Evolutionary conservation across 2,888 invertebrate species (phyloP).

Genomic region (Unio pictorum): DNA sequence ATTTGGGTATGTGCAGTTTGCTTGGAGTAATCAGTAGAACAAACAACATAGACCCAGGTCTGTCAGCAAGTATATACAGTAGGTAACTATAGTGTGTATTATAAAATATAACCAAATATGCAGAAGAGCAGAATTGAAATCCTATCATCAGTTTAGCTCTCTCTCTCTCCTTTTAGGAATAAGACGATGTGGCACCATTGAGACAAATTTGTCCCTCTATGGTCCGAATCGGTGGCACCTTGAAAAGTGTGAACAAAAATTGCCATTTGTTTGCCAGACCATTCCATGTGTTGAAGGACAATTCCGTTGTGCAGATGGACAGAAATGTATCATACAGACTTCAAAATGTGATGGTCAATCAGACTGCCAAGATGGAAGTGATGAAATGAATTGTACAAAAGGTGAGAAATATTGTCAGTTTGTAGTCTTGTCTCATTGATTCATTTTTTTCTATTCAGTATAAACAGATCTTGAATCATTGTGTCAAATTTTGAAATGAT

Average conservation of each 20-base stretch:
- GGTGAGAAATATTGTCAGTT: conserved; percentile 19
- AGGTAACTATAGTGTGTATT: too few relatives aligned
- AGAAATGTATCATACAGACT: conserved; percentile 39
- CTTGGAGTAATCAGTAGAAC: too few relatives aligned
- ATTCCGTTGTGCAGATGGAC: conserved; percentile 46
- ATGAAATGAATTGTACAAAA: conserved; percentile 49
- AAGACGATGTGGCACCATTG: conserved; percentile 31
- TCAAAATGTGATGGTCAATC: conserved; percentile 51
- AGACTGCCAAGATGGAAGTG: conserved; percentile 55
- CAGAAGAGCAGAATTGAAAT: too few relatives aligned
- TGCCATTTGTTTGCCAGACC: conserved; percentile 48
- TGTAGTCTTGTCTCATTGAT: too few relatives aligned
- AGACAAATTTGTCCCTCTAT: conserved; percentile 12
- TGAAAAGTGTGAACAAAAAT: conserved; percentile 39
- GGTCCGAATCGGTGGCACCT: conserved; percentile 72
- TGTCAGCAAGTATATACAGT: too few relatives aligned
- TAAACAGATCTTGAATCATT: too few relatives aligned
- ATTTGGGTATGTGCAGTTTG: too few relatives aligned
- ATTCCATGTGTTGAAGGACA: conserved; percentile 45
- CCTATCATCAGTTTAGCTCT: too few relatives aligned
- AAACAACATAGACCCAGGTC: too few relatives aligned
- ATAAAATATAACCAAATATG: too few relatives aligned
- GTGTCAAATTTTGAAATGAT: too few relatives aligned
- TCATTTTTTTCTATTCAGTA: too few relatives aligned
- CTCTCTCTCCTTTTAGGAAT: conserved; percentile 16